A percentile compares a stretch with the other conserved stretches of the same genome.
These are phyloP conservation scores for Allacma fusca DNA, from an alignment of 2,888 invertebrate species.

Conservation along the genomic window DNA sequence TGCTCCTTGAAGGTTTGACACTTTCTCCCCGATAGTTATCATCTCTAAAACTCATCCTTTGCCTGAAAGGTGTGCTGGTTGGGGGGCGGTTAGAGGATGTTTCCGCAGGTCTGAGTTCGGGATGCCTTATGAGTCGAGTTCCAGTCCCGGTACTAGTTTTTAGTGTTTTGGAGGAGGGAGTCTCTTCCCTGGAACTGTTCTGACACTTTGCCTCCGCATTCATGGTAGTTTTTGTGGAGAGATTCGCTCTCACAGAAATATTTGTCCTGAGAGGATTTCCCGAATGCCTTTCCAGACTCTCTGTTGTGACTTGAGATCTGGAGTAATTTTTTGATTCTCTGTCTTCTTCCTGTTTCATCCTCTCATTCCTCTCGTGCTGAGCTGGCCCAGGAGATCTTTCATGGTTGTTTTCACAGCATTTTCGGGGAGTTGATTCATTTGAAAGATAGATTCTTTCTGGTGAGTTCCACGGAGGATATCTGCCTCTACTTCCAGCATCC, in stretches of 20 bases:
- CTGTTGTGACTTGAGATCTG: background rate
- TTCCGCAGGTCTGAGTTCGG: too few relatives aligned
- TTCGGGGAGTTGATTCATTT: background rate
- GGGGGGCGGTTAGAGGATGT: too few relatives aligned
- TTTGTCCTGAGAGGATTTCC: conserved; percentile 1
- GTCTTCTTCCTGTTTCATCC: background rate
- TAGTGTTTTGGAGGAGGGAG: background rate
- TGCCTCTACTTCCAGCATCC: background rate
- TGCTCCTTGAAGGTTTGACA: too few relatives aligned
- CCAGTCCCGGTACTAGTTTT: too few relatives aligned
- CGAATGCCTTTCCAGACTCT: background rate
- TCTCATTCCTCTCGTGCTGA: background rate
- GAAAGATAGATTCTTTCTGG: background rate
- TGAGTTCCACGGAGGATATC: background rate
- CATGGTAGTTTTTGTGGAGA: background rate
- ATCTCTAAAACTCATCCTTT: too few relatives aligned
- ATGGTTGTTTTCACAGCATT: background rate
- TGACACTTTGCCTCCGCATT: background rate
- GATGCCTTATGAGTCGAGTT: too few relatives aligned
- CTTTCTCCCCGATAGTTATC: too few relatives aligned
- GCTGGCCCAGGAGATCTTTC: background rate
- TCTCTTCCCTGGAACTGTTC: background rate
- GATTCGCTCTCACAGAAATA: background rate
- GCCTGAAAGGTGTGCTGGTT: too few relatives aligned
- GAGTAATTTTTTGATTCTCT: conserved; percentile 1